Evolutionary conservation across 2,113 vertebrate genomes (phyloP), one percentile per base, ranked within the genome.

Genomic region (Hippocampus abdominalis): DNA sequence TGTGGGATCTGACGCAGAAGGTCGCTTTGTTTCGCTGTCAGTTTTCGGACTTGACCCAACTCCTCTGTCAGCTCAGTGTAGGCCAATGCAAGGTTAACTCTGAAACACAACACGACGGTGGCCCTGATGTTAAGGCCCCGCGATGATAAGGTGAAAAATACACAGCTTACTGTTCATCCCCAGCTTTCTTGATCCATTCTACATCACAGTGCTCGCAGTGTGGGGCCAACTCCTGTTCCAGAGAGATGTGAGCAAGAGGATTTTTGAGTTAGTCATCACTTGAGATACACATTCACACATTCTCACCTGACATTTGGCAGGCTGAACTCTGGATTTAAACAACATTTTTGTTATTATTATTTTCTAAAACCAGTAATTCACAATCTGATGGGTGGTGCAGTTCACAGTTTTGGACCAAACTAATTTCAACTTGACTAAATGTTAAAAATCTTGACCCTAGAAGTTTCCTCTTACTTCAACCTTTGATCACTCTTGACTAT

Each of bases 61-160:
- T 96, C 94, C 83, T 95, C 95, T 0, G 94, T 95, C 76, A 96
- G 93, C 86, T 95, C 94, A 0, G 95, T 96, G 91, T 96, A 96
- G 66, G 95, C 95, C 86, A 96, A 88, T 0, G 94, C 94, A 83
- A 96, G 85, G 75, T 95, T 96, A 81, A 96, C 94, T 89, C 95
- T 95, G 85, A 13, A 68, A 63, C 32, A 32, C 21, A 64, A 1
- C n/a, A 13, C 44, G 23, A 64, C 0, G 25, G 10, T 7, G 18
- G 20, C 13, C 23, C 7, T 8, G 25, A 66, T 29, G 20, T 18
- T 48, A 8, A 57, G 23, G 23, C 54, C 6, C 13, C 46, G 20
- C 8, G n/a, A 51, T 25, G 4, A 53, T 23, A 40, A 54, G 44
- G 8, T 36, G 11, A 25, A 2, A 59, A n/a, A 49, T 54, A 12